Percentiles rank a stretch among this genome's conserved stretches.
phyloP scores from a whole-genome alignment of 2,888 invertebrate species.

The Scaptomyza parva region DNA sequence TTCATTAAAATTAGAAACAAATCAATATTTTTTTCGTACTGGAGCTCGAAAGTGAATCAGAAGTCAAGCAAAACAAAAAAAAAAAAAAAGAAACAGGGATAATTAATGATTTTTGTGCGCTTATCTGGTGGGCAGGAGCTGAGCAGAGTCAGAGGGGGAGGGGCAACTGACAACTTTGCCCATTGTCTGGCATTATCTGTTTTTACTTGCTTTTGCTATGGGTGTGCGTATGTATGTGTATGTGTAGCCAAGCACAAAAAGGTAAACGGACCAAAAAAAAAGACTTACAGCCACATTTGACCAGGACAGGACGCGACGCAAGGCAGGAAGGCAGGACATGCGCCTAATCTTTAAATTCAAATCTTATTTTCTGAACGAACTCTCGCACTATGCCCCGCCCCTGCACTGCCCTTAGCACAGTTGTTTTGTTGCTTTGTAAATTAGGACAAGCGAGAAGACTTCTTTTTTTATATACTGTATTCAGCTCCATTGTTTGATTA shows the following conservation, averaged over 20 bases:
- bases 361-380: slow-evolving; percentile 74
- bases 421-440: slow-evolving; percentile 65
- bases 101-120: slow-evolving; percentile 83
- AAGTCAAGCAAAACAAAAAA: slow-evolving; percentile 80
- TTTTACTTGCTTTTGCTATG: slow-evolving; percentile 52
- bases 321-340: slow-evolving; percentile 60
- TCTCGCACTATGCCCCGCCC: slow-evolving; percentile 22
- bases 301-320: slow-evolving; percentile 42
- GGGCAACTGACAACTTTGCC: slow-evolving; percentile 70
- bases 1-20: slow-evolving; percentile 80
- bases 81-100: slow-evolving; percentile 84
- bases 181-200: slow-evolving; percentile 81
- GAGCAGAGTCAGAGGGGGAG: slow-evolving; percentile 6
- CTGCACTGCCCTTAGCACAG: slow-evolving; percentile 2
- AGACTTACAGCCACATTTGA: slow-evolving; percentile 77
- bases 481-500: slow-evolving; percentile 78
- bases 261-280: slow-evolving; percentile 64
- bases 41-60: slow-evolving; percentile 63
- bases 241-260: slow-evolving; percentile 66
- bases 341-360: slow-evolving; percentile 82
- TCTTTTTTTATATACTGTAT: slow-evolving; percentile 23
- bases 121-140: slow-evolving; percentile 74
- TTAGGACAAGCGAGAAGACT: slow-evolving; percentile 69
- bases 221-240: slow-evolving; percentile 34
- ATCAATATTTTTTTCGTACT: slow-evolving; percentile 69